Evolutionary conservation across 2,113 vertebrate species (phyloP).

Genomic region (Rhinolophus sinicus): DNA sequence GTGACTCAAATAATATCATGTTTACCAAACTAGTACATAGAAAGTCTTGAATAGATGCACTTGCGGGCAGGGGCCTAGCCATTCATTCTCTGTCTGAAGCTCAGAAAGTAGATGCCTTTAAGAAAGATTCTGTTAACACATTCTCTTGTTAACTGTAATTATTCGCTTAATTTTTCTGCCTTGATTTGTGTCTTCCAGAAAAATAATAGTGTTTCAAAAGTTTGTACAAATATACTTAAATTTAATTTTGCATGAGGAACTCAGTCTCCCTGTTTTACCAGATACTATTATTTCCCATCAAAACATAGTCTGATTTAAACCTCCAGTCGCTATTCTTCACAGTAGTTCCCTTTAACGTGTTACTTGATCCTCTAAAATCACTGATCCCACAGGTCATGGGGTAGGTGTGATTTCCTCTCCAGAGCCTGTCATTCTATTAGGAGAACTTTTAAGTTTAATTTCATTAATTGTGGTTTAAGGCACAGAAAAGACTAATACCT

Average conservation of each 20-base stretch:
- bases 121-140: conserved; percentile 40
- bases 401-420: background rate
- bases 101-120: conserved; percentile 35
- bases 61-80: background rate
- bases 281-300: conserved; percentile 22
- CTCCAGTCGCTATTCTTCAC: background rate
- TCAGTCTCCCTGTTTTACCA: background rate
- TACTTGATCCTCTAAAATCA: conserved; percentile 20
- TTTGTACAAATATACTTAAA: conserved; percentile 8
- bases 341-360: background rate
- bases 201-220: conserved; percentile 48
- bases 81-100: background rate
- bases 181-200: conserved; percentile 47
- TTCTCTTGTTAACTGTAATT: conserved; percentile 45
- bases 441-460: conserved; percentile 1
- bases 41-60: background rate
- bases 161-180: conserved; percentile 45
- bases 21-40: conserved; percentile 14
- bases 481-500: background rate
- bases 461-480: conserved; percentile 36
- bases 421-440: background rate
- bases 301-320: conserved; percentile 49
- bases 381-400: background rate
- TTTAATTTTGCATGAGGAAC: conserved; percentile 25
- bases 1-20: conserved; percentile 36